Evolutionary conservation across 2,113 vertebrate species (phyloP), one percentile per base, ranked within the genome.

Genomic region (Chloropsis cyanopogon): DNA sequence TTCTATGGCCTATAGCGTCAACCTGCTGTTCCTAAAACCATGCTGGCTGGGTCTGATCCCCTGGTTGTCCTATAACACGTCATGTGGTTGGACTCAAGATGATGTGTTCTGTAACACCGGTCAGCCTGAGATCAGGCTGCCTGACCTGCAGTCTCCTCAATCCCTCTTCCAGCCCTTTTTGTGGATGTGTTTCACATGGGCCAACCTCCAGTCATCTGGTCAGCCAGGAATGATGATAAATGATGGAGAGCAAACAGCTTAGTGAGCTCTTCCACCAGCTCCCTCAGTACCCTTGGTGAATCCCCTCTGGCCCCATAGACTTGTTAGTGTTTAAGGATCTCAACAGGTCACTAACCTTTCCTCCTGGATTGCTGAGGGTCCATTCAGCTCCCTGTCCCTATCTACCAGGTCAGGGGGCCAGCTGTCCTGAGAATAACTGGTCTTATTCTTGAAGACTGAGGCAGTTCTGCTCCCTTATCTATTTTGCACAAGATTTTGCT

Each of bases 291-390:
- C 6, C 29, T 41, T 54, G 41, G 16, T 64, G 29, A 41, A 41
- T 63, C 13, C 20, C 4, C 5, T n/a, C 16, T 31, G 17, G 14
- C 9, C 4, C 41, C 1, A 2, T 6, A 18, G 35, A 41, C 11
- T 31, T 49, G 3, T 21, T 28, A 29, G 24, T 6, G 14, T n/a
- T 20, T 29, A 24, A 47, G 5, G 31, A 21, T 17, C 21, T 80
- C 20, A 56, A 13, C 35, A 72, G 26, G 59, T 37, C 20, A 49
- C n/a, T 54, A 39, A 22, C 63, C 7, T 6, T 35, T 71, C 29
- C 20, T 56, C 25, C 9, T 49, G 25, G 31, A 10, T 72, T 50
- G 19, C 2, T 1, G 15, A 8, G 35, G 3, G 2, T 64, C 35
- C 25, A 49, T 56, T 56, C 49, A 49, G 9, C 50, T 56, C 8